Conservation (phyloP, 1,140 invertebrate genomes). For the Dendroctonus ponderosae region DNA sequence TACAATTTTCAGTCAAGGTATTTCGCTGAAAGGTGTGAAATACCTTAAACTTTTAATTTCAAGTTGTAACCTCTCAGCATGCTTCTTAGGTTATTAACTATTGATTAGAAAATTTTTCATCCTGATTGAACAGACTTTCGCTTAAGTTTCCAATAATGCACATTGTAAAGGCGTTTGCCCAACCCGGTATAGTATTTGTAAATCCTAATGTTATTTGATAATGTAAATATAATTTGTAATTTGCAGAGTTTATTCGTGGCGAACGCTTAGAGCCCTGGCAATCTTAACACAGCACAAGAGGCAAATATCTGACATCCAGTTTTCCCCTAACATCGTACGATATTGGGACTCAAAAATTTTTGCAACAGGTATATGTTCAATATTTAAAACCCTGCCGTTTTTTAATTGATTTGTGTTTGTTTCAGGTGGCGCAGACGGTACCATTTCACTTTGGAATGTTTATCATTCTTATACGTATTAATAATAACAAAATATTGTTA, state of each 20-base stretch:
- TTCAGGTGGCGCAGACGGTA: conserved; percentile 17
- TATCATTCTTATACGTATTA: conserved; percentile 23
- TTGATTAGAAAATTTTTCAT: too few species aligned
- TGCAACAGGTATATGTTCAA: conserved; percentile 54
- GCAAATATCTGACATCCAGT: conserved; percentile 66
- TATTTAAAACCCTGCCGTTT: neutral
- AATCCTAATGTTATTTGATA: too few species aligned
- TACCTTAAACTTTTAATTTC: too few species aligned
- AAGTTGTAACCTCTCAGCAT: too few species aligned
- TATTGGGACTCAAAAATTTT: conserved; percentile 70
- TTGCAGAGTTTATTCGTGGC: conserved; percentile 72
- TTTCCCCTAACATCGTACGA: conserved; percentile 60
- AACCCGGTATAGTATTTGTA: conserved; percentile 1
- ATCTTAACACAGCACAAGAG: conserved; percentile 69
- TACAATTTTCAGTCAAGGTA: too few species aligned
- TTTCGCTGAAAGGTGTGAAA: too few species aligned
- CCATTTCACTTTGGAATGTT: conserved; percentile 18
- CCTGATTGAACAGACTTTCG: too few species aligned
- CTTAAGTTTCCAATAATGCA: neutral
- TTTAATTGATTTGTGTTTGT: conserved; percentile 2
- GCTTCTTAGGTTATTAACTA: too few species aligned
- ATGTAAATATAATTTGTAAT: too few species aligned
- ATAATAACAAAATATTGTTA: neutral
- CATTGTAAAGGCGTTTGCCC: neutral
- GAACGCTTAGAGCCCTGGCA: conserved; percentile 69